Evolutionary conservation across 2,888 invertebrate genomes (phyloP).

Genomic region (Eulithis prunata): DNA sequence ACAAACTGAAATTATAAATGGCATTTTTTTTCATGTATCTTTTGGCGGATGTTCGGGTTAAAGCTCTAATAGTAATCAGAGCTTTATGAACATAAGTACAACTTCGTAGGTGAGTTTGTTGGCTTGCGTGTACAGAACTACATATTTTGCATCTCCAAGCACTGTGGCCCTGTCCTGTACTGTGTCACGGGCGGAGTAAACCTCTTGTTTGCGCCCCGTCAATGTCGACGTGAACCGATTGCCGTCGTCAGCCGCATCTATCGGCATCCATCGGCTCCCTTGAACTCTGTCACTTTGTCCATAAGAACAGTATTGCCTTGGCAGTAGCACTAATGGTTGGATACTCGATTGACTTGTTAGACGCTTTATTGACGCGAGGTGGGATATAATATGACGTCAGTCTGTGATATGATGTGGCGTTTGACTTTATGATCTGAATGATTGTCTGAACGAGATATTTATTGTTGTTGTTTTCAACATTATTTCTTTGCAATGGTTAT

Average conservation of each 20-base stretch:
- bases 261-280: neutral
- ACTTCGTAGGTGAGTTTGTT: conserved; percentile 1
- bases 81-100: neutral
- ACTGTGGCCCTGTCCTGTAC: conserved; percentile 6
- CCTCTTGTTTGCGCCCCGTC: conserved; percentile 21
- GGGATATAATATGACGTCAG: conserved; percentile 5
- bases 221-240: conserved; percentile 15
- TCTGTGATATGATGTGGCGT: conserved; percentile 6
- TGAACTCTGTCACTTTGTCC: neutral
- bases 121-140: neutral
- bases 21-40: neutral
- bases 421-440: conserved; percentile 2
- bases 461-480: neutral
- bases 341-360: conserved; percentile 6
- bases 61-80: neutral
- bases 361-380: conserved; percentile 12
- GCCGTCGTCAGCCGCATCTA: conserved; percentile 4
- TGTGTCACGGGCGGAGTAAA: conserved; percentile 10
- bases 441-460: neutral
- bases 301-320: conserved; percentile 7
- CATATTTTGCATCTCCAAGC: neutral
- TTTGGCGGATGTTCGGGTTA: neutral
- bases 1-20: too few species aligned
- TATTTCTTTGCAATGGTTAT: neutral
- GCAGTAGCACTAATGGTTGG: conserved; percentile 1